Evolutionary conservation across 2,797 vertebrate species (phyloP), one percentile per base, ranked within the genome.

Genomic region (Aselliscus stoliczkanus): DNA sequence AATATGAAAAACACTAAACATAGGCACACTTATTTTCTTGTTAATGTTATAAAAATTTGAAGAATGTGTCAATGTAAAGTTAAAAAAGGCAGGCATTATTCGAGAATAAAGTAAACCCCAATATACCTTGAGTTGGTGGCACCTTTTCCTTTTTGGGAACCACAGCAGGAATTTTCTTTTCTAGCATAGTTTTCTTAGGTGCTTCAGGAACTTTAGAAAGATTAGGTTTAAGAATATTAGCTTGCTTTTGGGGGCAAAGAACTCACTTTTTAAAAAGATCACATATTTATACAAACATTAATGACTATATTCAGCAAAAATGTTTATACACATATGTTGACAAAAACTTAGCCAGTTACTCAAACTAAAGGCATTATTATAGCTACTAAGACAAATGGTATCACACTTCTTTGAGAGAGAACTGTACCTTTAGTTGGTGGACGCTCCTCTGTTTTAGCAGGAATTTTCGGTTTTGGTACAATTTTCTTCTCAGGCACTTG

Each of bases 181-280:
- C 98, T 87, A 98, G 98, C 93, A 97, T 96, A 82, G 89, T 94
- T 98, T 98, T 99, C 98, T 98, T 98, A 42, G 75, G 97, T 95
- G 96, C 96, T 97, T 98, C 98, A 70, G 98, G 98, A 97, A 98
- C 98, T 98, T 99, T 9, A 96, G 93, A 97, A 97, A 98, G 94
- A 98, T 88, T 2, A 96, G 54, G 65, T 98, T 96, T 90, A 97
- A 97, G 81, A 97, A 96, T 91, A 94, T 96, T 96, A 95, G 93
- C 72, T 58, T 97, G 5, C 10, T 21, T 34, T 79, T 60, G 2
- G 23, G 31, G n/a, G 56, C 50, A 58, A 42, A 92, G 75, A 67
- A 76, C 12, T 92, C 95, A 73, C 21, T 80, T 29, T 95, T 96
- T 84, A 62, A 39, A 84, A 92, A 83, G 72, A 87, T 84, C 14